Evolutionary conservation across 92 coral and sea anemone species (phyloP).

Genomic region (Palythoa grandis): DNA sequence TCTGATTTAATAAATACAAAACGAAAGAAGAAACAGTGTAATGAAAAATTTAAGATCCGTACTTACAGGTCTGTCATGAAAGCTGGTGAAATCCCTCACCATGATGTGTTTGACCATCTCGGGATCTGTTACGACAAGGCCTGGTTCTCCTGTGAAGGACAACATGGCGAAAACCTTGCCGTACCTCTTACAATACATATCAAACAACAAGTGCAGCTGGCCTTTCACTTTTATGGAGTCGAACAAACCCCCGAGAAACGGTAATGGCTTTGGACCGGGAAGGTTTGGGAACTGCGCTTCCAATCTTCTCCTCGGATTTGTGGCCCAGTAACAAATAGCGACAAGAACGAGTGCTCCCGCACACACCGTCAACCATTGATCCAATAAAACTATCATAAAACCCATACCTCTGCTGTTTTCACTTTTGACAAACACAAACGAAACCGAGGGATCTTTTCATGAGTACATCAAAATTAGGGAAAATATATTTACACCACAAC

Average conservation of each 20-base stretch:
- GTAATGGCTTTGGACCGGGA: slow-evolving; percentile 76
- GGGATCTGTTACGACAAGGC: slow-evolving; percentile 57
- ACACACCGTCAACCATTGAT: neutral
- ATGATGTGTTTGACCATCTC: slow-evolving; percentile 62
- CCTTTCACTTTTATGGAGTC: slow-evolving; percentile 49
- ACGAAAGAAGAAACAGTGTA: too few relatives aligned
- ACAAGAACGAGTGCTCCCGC: neutral
- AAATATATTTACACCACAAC: neutral
- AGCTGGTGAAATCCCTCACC: slow-evolving; percentile 70
- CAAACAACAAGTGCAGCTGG: slow-evolving; percentile 54
- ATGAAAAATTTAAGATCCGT: too few relatives aligned
- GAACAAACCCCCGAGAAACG: slow-evolving; percentile 57
- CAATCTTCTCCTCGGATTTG: slow-evolving; percentile 37
- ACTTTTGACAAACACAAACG: neutral
- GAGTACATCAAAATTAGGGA: neutral
- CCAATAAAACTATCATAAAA: neutral
- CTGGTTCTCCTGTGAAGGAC: slow-evolving; percentile 33
- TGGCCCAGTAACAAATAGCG: slow-evolving; percentile 14
- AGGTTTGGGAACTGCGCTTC: slow-evolving; percentile 53
- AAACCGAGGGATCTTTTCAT: neutral
- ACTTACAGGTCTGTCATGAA: slow-evolving; percentile 68
- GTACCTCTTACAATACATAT: slow-evolving; percentile 67
- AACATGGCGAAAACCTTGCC: slow-evolving; percentile 59
- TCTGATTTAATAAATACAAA: too few relatives aligned
- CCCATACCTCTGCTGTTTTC: neutral